Evolutionary conservation across 1,140 invertebrate genomes (phyloP).

Genomic region (Scaptodrosophila lebanonensis): DNA sequence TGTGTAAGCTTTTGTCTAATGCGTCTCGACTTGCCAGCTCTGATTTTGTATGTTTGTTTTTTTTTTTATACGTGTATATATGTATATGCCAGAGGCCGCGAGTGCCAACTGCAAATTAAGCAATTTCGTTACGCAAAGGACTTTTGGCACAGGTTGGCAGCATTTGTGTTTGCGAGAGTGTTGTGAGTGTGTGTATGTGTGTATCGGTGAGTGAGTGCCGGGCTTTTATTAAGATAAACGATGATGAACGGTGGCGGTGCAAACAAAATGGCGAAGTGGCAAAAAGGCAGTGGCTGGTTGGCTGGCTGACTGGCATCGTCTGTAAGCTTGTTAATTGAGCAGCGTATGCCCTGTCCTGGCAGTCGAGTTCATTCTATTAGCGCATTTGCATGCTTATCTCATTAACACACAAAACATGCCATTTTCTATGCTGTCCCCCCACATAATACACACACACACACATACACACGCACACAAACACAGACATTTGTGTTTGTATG

Average conservation of each 20-base stretch:
- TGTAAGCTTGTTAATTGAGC: conserved; percentile 28
- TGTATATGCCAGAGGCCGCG: neutral
- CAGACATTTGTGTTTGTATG: conserved; percentile 8
- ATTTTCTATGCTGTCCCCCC: conserved; percentile 10
- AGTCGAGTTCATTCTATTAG: conserved; percentile 53
- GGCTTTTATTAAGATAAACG: conserved; percentile 73
- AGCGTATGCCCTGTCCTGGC: neutral
- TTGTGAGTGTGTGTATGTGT: no score
- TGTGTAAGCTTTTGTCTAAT: conserved; percentile 28
- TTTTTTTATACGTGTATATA: no score
- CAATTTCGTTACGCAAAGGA: conserved; percentile 57
- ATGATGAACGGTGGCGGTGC: conserved; percentile 57
- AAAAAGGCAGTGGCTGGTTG: no score
- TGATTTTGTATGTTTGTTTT: conserved; percentile 10
- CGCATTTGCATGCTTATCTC: conserved; percentile 69
- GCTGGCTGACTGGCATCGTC: conserved; percentile 42
- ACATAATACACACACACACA: conserved; percentile 31
- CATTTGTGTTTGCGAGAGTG: conserved; percentile 46
- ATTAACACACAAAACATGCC: conserved; percentile 61
- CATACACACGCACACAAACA: conserved; percentile 7
- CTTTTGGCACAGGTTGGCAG: conserved; percentile 59
- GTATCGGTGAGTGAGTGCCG: conserved; percentile 66
- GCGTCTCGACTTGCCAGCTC: conserved; percentile 9
- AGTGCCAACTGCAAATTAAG: conserved; percentile 67
- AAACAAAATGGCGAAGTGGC: conserved; percentile 22